Conservation (phyloP, 2,797 vertebrate genomes). For the Geotrypetes seraphini region DNA sequence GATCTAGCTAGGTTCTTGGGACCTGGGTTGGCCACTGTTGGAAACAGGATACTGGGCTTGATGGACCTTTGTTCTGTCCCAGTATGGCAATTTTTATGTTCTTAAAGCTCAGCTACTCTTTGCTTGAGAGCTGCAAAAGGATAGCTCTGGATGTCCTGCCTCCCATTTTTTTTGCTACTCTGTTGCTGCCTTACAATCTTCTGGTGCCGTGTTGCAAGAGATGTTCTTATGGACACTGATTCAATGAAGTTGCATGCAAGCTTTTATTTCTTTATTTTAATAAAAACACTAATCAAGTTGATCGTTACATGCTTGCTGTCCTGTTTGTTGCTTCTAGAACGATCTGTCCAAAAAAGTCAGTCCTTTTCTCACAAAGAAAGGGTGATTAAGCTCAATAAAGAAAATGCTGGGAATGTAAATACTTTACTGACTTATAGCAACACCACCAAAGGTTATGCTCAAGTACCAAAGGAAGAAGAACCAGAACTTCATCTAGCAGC, state of each 20-base stretch:
- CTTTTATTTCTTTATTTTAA: too few relatives aligned
- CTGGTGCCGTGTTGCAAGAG: background rate
- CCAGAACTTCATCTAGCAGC: constrained; percentile 4
- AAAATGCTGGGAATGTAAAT: constrained; percentile 54
- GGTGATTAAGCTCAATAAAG: constrained; percentile 67
- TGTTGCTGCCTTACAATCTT: background rate
- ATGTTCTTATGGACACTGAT: constrained; percentile 2
- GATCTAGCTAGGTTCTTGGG: too few relatives aligned
- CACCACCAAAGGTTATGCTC: constrained; percentile 6
- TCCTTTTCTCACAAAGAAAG: constrained; percentile 48
- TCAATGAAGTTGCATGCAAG: background rate
- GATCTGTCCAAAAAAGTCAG: constrained; percentile 47
- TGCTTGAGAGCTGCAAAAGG: too few relatives aligned
- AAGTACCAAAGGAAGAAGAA: constrained; percentile 2
- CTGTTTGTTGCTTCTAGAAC: constrained; percentile 45
- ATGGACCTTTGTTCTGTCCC: too few relatives aligned
- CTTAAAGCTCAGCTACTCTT: too few relatives aligned
- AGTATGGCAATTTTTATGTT: too few relatives aligned
- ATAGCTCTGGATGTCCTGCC: too few relatives aligned
- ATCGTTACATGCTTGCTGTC: constrained; percentile 23
- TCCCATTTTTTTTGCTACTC: too few relatives aligned
- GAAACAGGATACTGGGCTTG: too few relatives aligned
- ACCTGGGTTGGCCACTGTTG: too few relatives aligned
- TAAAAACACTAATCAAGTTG: background rate
- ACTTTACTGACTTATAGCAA: constrained; percentile 14